Base-by-base conservation (phyloP, 2,888 invertebrate genomes). In the Entomobrya multifasciata region DNA sequence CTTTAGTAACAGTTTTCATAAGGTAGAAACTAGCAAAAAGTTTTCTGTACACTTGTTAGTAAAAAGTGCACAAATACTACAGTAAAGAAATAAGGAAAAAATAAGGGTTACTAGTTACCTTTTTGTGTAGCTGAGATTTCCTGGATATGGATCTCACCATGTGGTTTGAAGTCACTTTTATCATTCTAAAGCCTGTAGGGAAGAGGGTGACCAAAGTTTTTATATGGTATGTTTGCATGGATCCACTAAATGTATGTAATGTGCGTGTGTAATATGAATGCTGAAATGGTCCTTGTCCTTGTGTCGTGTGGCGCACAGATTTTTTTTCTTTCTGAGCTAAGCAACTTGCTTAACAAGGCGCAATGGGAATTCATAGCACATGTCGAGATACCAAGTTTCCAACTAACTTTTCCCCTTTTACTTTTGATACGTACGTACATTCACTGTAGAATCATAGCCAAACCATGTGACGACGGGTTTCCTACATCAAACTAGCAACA, bases 331-430 rank as follows among this genome's bases (percentile, higher is more conserved):
- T 83, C 13, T 1, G 55, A 62, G 62, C 62, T 80, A 41, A 84
- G 44, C 67, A 87, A 83, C 30, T 83, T 87, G 87, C 72, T 82
- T 87, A 87, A 87, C 87, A 87, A 87, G 87, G 70, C 87, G 83
- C 83, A 74, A 65, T 79, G 87, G 87, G 87, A 87, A 79, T 87
- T 87, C 72, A 55, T 87, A 78, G 82, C 87, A 87, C 87, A 87
- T 87, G 83, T 84, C 83, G 83, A 77, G 83, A 84, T 84, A 77
- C 83, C 76, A 77, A 84, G 67, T 65, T 84, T 79, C 49, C 84
- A 67, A 44, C 86, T 44, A 49, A 77, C 27, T 55, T 86, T 86
- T 49, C 27, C 67, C 60, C 83, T 62, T 60, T 13, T 74, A 20
- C 65, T 47, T 52, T 13, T 15, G 13, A 20, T 55, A 27, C 27